These are phyloP conservation scores for Apodemus speciosus DNA, from an alignment of 2,113 vertebrate species.

Conservation along the genomic window DNA sequence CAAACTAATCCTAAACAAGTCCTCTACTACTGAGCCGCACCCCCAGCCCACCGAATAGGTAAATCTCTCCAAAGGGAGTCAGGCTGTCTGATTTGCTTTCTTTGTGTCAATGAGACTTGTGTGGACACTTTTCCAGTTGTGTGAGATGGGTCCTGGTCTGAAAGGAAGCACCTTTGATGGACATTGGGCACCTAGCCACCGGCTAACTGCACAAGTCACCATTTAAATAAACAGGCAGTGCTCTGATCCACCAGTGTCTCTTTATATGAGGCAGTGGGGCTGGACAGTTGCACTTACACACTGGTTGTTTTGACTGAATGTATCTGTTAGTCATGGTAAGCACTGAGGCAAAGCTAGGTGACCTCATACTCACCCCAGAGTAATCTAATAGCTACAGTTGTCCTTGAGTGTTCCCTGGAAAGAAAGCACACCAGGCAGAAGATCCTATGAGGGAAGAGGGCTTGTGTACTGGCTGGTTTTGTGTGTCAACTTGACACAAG, in stretches of 20 bases:
- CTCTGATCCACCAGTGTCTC: not conserved
- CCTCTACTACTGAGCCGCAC: no score
- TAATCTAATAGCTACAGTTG: not conserved
- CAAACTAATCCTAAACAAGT: not conserved
- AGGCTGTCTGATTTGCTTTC: no score
- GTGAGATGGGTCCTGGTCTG: not conserved
- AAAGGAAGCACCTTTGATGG: not conserved
- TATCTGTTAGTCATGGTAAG: not conserved
- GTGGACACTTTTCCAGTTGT: not conserved
- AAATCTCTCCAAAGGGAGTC: not conserved
- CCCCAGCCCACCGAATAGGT: not conserved
- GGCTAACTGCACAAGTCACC: not conserved
- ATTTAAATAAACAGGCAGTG: not conserved
- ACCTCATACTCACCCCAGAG: not conserved
- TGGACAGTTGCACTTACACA: not conserved
- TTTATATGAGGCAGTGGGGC: not conserved
- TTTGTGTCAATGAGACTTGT: not conserved
- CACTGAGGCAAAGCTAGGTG: not conserved
- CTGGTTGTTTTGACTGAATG: not conserved
- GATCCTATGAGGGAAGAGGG: not conserved
- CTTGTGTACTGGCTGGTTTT: no score
- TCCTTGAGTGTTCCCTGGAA: not conserved
- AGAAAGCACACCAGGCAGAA: not conserved
- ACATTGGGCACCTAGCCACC: not conserved
- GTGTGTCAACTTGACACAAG: no score